Conservation (phyloP, 2,797 vertebrate genomes). For the Basileuterus tristriatus region DNA sequence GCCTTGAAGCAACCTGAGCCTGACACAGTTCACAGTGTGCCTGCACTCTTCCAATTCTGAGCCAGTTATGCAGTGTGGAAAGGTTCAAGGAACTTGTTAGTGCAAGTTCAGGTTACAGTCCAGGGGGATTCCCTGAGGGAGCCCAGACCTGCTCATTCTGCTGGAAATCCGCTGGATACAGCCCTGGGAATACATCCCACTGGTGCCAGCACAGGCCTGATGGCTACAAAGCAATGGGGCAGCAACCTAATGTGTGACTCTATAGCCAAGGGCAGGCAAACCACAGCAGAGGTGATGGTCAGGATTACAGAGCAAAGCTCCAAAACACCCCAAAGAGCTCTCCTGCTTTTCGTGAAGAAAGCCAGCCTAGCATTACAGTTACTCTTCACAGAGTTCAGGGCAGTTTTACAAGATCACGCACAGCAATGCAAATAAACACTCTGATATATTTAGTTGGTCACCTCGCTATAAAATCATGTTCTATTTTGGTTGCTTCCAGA, state of each 20-base stretch:
- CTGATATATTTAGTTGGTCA: constrained; percentile 23
- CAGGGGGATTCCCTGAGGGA: background rate
- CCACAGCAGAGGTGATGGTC: accelerated
- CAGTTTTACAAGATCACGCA: background rate
- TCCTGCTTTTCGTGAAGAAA: background rate
- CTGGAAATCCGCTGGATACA: background rate
- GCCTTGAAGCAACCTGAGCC: constrained; percentile 1
- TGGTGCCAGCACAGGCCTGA: background rate
- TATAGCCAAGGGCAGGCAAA: background rate
- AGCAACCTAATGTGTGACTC: background rate
- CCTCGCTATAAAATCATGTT: constrained; percentile 1
- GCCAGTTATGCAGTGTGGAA: constrained; percentile 3
- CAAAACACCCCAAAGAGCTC: background rate
- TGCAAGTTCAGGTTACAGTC: constrained; percentile 27
- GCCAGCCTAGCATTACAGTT: background rate
- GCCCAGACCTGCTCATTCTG: background rate
- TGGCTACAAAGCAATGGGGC: background rate
- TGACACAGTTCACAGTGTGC: background rate
- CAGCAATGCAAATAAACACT: constrained; percentile 14
- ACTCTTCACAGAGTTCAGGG: background rate
- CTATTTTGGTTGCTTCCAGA: constrained; percentile 28
- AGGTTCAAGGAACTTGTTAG: constrained; percentile 42
- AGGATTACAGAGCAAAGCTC: background rate
- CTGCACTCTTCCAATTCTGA: background rate
- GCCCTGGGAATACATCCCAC: accelerated